Evolutionary conservation across 2,113 vertebrate species (phyloP).

Genomic region (Jacana jacana): DNA sequence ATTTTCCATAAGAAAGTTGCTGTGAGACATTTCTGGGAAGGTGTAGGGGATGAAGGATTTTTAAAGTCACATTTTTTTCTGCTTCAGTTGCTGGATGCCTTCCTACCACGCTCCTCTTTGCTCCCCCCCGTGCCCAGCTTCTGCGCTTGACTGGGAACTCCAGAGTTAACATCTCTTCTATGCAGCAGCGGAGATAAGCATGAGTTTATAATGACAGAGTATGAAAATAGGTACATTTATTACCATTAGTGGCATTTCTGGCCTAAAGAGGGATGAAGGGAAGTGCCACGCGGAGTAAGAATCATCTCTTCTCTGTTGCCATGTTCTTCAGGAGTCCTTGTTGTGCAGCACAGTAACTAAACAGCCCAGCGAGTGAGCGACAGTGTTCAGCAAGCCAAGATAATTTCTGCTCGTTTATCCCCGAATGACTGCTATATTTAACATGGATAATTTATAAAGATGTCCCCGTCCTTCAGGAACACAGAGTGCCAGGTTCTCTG

Average conservation of each 20-base stretch:
- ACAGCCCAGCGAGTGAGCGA: not conserved
- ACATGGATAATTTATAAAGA: not conserved
- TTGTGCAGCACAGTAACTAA: not conserved
- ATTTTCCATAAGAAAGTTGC: constrained; percentile 15
- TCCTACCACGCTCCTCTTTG: not conserved
- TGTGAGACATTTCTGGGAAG: not conserved
- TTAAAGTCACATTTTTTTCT: constrained; percentile 2
- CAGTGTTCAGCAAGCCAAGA: not conserved
- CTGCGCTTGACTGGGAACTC: not conserved
- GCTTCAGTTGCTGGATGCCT: not conserved
- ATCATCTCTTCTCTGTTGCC: not conserved
- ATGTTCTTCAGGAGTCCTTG: not conserved
- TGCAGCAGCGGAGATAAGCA: not conserved
- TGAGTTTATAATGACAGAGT: not conserved
- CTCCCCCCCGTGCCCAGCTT: not conserved
- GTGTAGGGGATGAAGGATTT: constrained; percentile 1
- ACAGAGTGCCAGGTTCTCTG: not conserved
- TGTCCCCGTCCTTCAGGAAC: not conserved
- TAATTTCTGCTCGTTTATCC: not conserved
- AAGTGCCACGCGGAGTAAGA: not conserved
- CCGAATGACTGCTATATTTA: not conserved
- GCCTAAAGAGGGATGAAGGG: not conserved
- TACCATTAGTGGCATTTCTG: not conserved
- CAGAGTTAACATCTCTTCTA: not conserved
- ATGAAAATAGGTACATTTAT: not conserved